phyloP scores from a whole-genome alignment of 1,140 invertebrate species.

The Piezodorus guildinii region DNA sequence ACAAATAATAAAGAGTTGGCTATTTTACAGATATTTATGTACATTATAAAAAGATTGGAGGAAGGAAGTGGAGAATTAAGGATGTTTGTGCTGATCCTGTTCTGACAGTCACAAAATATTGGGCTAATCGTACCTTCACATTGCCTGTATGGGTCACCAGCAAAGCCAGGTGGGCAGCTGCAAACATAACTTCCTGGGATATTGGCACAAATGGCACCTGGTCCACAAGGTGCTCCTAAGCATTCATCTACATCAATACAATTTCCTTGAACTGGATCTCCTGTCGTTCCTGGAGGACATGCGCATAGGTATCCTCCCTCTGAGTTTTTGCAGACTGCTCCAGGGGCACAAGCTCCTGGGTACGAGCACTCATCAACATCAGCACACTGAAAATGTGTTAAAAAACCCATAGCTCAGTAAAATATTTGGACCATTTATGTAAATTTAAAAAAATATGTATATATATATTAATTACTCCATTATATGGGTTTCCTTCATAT shows the following conservation, averaged over 20 bases:
- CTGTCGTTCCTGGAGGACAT: conserved; percentile 67
- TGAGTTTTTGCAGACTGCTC: conserved; percentile 66
- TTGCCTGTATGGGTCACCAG: conserved; percentile 55
- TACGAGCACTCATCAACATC: conserved; percentile 72
- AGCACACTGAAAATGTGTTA: conserved; percentile 47
- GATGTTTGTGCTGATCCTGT: too few relatives aligned
- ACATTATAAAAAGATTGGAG: too few relatives aligned
- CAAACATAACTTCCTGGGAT: conserved; percentile 60
- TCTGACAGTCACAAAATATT: too few relatives aligned
- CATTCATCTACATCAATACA: conserved; percentile 62
- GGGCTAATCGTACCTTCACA: conserved; percentile 49
- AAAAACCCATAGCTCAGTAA: background rate
- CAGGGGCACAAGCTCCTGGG: conserved; percentile 55
- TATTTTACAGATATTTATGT: too few relatives aligned
- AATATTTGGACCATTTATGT: background rate
- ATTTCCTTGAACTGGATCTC: conserved; percentile 48
- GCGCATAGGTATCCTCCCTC: conserved; percentile 67
- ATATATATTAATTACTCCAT: conserved; percentile 45
- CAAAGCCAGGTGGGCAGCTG: conserved; percentile 60
- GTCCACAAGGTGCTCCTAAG: conserved; percentile 51
- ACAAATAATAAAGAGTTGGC: too few relatives aligned
- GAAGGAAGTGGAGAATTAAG: too few relatives aligned
- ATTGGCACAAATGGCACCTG: conserved; percentile 59
- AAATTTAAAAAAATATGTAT: background rate
- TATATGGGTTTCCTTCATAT: conserved; percentile 75